phyloP scores from a whole-genome alignment of 1,140 invertebrate species.

The Caenorhabditis inopinata region DNA sequence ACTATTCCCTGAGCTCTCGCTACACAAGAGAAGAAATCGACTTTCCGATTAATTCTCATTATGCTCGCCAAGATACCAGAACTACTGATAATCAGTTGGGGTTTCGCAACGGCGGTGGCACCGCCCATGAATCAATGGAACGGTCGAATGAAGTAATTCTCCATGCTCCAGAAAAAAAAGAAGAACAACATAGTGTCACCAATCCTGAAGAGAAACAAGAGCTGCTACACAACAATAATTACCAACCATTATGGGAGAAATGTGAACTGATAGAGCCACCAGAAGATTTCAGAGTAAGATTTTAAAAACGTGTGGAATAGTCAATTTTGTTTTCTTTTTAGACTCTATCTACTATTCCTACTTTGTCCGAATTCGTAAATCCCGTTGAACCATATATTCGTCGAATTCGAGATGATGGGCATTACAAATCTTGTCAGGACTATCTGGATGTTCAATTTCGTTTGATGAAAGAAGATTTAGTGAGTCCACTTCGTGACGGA shows the following conservation, averaged over 20 bases:
- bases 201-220: not conserved
- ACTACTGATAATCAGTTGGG: not conserved
- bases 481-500: conserved; percentile 37
- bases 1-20: too few species aligned
- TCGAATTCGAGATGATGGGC: conserved; percentile 72
- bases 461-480: conserved; percentile 75
- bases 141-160: not conserved
- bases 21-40: not conserved
- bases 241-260: not conserved
- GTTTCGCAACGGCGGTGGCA: not conserved
- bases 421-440: conserved; percentile 72
- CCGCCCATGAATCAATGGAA: not conserved
- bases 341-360: not conserved
- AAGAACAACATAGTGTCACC: not conserved
- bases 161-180: too few species aligned
- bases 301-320: conserved; percentile 52
- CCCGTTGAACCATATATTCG: conserved; percentile 68
- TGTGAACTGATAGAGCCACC: conserved; percentile 52
- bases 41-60: not conserved
- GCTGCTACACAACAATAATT: not conserved
- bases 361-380: not conserved
- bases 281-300: conserved; percentile 64
- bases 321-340: not conserved
- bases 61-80: not conserved
- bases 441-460: conserved; percentile 80